Evolutionary conservation across 2,113 vertebrate species (phyloP).

Genomic region (Chloropsis hardwickii): DNA sequence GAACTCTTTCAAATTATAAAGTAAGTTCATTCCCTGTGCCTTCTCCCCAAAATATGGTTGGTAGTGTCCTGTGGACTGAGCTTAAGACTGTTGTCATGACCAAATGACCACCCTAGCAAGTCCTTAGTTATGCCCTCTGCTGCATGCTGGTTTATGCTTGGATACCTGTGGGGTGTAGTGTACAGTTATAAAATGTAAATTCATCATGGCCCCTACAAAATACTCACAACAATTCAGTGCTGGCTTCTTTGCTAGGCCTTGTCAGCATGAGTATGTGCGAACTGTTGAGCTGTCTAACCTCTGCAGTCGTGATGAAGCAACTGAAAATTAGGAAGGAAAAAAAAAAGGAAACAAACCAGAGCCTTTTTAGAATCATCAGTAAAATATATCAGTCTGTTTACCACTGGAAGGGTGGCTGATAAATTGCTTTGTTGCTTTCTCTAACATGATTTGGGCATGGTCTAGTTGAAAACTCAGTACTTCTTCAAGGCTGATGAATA

Average conservation of each 20-base stretch:
- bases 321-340: slow-evolving; percentile 78
- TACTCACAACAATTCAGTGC: slow-evolving; percentile 87
- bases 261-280: slow-evolving; percentile 99
- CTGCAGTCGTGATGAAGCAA: slow-evolving; percentile 90
- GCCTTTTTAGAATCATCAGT: slow-evolving; percentile 37
- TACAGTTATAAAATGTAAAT: background rate
- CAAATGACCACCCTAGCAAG: background rate
- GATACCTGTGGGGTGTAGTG: background rate
- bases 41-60: background rate
- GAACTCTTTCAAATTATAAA: background rate
- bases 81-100: background rate
- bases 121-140: background rate
- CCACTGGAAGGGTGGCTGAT: background rate
- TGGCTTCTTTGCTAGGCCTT: slow-evolving; percentile 82
- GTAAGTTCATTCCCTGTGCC: background rate
- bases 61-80: background rate
- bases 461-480: background rate
- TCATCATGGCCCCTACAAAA: background rate
- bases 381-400: background rate
- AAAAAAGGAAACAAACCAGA: slow-evolving; percentile 69
- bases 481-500: background rate
- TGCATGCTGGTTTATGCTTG: background rate
- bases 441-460: background rate
- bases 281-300: slow-evolving; percentile 98
- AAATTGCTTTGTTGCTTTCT: background rate